Evolutionary conservation across 2,888 invertebrate species (phyloP), one percentile per base, ranked within the genome.

Genomic region (Troilus luridus): DNA sequence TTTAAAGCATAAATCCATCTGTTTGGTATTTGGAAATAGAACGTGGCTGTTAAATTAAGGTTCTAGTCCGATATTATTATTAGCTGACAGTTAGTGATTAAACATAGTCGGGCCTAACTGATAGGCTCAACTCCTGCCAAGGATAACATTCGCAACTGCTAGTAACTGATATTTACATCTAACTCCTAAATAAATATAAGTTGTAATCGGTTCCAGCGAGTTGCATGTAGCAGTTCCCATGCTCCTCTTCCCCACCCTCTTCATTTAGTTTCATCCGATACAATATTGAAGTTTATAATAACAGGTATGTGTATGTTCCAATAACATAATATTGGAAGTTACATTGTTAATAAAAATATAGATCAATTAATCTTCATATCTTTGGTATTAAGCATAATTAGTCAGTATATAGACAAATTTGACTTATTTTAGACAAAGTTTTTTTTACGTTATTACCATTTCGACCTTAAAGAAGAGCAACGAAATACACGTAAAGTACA

Each of bases 111-210:
- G 8, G 5, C 9, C 72, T 77, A 77, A 41, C 41, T 19, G n/a
- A 77, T 77, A 41, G 27, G 17, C 67, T 27, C 6, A 27, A 67
- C 2, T 14, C 67, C 24, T 24, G 27, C 72, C 27, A 77, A 77
- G 72, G 17, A 77, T 77, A 77, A 77, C 72, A 77, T 77, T 41
- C 27, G 9, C 19, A 41, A 77, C 72, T 77, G 72, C 41, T 77
- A 77, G 41, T 85, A 85, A 85, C 85, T 56, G 21, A 54, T 56
- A 85, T 85, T 85, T 58, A 85, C 85, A n/a, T 56, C 56, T 58
- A 85, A 85, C 56, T 85, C 85, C 56, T 85, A 58, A 85, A 85
- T 85, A 85, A 85, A 85, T 85, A 85, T 85, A 5, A 56, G 85
- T 9, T 85, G 56, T 85, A 58, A 58, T 85, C 85, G 56, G 85